Conservation (phyloP, 1,140 invertebrate genomes). For the Wasmannia auropunctata region DNA sequence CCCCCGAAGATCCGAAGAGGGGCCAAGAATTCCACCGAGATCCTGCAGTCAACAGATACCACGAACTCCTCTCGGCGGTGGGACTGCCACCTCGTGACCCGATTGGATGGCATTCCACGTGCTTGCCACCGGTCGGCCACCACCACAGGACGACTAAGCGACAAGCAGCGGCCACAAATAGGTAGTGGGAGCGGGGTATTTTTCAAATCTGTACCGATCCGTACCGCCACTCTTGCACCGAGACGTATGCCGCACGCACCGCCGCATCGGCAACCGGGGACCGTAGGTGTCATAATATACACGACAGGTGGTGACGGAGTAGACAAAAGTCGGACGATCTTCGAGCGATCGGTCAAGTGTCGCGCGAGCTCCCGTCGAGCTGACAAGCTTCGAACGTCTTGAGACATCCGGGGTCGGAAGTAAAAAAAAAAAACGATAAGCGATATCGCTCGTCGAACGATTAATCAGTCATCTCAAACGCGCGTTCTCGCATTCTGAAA, state of each 20-base stretch:
- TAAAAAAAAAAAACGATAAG: not conserved
- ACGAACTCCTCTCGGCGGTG: constrained; percentile 14
- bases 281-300: too few relatives aligned
- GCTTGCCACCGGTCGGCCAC: constrained; percentile 62
- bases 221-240: constrained; percentile 79
- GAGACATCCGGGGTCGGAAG: not conserved
- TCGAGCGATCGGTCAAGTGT: not conserved
- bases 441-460: not conserved
- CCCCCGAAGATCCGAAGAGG: not conserved
- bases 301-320: not conserved
- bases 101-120: constrained; percentile 78
- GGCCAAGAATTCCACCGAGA: too few relatives aligned
- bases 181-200: constrained; percentile 76
- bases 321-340: not conserved
- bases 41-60: not conserved
- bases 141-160: constrained; percentile 1
- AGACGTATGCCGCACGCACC: constrained; percentile 76
- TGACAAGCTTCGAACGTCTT: too few relatives aligned
- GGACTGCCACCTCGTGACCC: constrained; percentile 2
- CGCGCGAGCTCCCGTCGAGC: not conserved
- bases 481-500: not conserved
- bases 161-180: not conserved
- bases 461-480: not conserved
- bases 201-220: constrained; percentile 77
- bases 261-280: not conserved